Conservation (phyloP, 30 jellyfish, hydroid and myxozoan genomes). For the Hydra vulgaris region DNA sequence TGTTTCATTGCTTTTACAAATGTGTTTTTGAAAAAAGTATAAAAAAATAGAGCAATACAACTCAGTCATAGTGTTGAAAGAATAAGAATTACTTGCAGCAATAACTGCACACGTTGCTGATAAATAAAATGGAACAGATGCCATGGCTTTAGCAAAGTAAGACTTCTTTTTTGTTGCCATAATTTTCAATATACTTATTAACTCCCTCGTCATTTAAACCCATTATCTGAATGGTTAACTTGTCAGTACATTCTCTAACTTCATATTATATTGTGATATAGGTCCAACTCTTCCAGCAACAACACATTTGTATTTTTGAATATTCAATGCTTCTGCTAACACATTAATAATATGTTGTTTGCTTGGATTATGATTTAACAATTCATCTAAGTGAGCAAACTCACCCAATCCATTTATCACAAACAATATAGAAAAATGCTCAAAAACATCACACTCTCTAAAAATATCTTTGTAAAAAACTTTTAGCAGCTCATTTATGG, state of each 20-base stretch:
- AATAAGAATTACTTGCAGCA: background rate
- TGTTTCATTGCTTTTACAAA: background rate
- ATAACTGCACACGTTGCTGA: background rate
- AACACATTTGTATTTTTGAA: background rate
- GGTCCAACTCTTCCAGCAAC: background rate
- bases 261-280: too few species aligned
- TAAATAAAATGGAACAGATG: background rate
- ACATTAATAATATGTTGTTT: background rate
- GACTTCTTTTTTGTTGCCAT: background rate
- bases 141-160: background rate
- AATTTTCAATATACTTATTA: background rate
- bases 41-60: background rate
- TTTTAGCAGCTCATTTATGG: background rate
- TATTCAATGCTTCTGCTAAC: background rate
- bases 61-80: background rate
- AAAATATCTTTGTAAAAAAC: background rate
- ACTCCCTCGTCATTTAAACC: background rate
- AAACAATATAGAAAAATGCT: background rate
- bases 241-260: background rate
- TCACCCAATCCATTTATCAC: background rate
- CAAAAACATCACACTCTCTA: background rate
- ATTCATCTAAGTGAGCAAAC: background rate
- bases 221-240: background rate
- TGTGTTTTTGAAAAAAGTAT: background rate
- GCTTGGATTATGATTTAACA: background rate